Conservation (phyloP, 2,113 vertebrate species). For the Fulica atra region DNA sequence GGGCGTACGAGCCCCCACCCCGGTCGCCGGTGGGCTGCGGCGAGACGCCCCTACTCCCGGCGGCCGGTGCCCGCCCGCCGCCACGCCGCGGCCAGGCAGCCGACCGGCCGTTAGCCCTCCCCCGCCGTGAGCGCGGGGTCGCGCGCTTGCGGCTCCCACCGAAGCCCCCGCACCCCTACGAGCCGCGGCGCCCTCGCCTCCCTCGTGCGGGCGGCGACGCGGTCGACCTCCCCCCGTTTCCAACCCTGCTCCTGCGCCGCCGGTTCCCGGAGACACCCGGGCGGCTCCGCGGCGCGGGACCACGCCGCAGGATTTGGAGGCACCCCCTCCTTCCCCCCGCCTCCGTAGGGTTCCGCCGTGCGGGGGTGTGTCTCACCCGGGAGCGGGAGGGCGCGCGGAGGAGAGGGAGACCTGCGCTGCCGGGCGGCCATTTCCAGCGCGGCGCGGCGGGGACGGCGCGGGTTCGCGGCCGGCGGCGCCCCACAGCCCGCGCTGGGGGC, state of each 20-base stretch:
- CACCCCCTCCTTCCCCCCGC: no score
- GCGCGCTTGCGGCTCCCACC: neutral
- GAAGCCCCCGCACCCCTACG: no score
- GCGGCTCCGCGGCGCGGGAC: neutral
- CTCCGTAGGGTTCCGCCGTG: neutral
- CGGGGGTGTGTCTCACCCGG: neutral
- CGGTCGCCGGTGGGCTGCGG: no score
- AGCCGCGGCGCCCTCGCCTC: neutral
- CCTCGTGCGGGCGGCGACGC: neutral
- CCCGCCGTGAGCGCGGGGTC: neutral
- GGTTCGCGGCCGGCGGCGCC: neutral
- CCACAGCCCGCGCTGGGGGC: accelerated
- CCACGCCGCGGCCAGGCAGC: neutral
- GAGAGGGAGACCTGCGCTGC: neutral
- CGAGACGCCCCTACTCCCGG: neutral
- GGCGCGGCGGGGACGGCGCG: no score
- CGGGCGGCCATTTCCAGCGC: neutral
- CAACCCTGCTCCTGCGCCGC: neutral
- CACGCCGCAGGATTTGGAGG: no score
- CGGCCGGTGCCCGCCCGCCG: neutral
- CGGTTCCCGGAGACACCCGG: neutral
- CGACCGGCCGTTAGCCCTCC: neutral
- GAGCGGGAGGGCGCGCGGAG: no score
- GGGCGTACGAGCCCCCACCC: neutral
- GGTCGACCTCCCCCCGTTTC: neutral